Evolutionary conservation across 2,113 vertebrate genomes (phyloP).

Genomic region (Girardinichthys multiradiatus): DNA sequence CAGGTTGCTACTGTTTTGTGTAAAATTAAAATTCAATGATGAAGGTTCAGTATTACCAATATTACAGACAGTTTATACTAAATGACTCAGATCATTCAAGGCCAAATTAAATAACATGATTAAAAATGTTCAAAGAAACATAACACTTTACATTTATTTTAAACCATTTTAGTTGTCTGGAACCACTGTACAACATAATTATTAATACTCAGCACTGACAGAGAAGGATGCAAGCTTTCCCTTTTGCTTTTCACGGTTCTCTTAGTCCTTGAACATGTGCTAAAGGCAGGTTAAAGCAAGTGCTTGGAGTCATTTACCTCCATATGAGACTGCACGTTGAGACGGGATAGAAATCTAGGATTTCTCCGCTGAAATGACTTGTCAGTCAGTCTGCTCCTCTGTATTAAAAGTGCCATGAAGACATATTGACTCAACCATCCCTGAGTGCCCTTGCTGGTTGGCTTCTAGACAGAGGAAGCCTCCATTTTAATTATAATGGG

Average conservation of each 20-base stretch:
- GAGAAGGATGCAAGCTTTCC: slow-evolving; percentile 2
- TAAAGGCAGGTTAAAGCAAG: slow-evolving; percentile 57
- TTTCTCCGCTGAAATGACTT: slow-evolving; percentile 68
- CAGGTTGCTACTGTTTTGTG: background rate
- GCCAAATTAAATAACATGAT: background rate
- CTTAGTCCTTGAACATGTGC: slow-evolving; percentile 50
- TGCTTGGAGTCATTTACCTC: slow-evolving; percentile 58
- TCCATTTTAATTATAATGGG: slow-evolving; percentile 77
- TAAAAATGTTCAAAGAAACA: background rate
- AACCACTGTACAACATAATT: slow-evolving; percentile 8
- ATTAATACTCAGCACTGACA: slow-evolving; percentile 1
- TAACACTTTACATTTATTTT: background rate
- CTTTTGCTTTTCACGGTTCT: slow-evolving; percentile 13
- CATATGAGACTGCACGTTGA: slow-evolving; percentile 52
- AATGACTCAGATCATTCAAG: background rate
- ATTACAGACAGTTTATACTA: background rate
- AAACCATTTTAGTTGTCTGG: background rate
- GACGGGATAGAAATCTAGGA: slow-evolving; percentile 56
- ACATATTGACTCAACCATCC: slow-evolving; percentile 76
- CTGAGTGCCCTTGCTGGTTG: slow-evolving; percentile 71
- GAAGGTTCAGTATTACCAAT: too few species aligned
- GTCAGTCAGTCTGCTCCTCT: slow-evolving; percentile 74
- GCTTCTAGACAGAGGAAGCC: slow-evolving; percentile 65
- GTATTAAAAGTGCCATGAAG: slow-evolving; percentile 74
- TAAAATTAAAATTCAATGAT: too few species aligned